Conservation (phyloP, 2,888 invertebrate species). For the Hanleya hanleyi region DNA sequence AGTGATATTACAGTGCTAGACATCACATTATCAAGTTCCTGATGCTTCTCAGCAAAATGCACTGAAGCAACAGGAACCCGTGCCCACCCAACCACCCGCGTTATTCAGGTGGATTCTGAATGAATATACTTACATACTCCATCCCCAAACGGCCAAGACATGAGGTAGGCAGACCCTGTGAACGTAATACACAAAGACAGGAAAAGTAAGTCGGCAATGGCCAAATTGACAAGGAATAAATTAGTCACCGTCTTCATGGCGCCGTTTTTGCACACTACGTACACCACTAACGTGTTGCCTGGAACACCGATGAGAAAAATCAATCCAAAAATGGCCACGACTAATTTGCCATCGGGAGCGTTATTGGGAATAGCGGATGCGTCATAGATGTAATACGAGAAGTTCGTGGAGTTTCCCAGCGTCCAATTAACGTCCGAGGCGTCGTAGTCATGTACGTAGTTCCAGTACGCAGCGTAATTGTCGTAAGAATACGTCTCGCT, state of each 20-base stretch:
- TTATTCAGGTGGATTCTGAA: too few species aligned
- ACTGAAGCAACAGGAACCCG: too few species aligned
- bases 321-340: not conserved
- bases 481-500: not conserved
- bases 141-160: conserved; percentile 91
- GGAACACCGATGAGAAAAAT: conserved; percentile 5
- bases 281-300: conserved; percentile 31
- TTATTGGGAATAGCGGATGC: not conserved
- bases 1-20: too few species aligned
- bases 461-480: not conserved
- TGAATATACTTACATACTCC: conserved; percentile 82
- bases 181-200: conserved; percentile 93
- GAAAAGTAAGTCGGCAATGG: conserved; percentile 85
- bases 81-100: too few species aligned
- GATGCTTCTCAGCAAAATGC: too few species aligned
- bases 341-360: not conserved
- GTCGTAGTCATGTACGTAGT: not conserved
- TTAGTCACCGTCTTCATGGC: conserved; percentile 41
- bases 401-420: not conserved
- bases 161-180: conserved; percentile 89
- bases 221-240: conserved; percentile 41
- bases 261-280: conserved; percentile 26
- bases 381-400: not conserved
- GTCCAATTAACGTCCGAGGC: not conserved
- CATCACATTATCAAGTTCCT: too few species aligned